Evolutionary conservation across 2,113 vertebrate species (phyloP), one percentile per base, ranked within the genome.

Genomic region (Hippocampus abdominalis): DNA sequence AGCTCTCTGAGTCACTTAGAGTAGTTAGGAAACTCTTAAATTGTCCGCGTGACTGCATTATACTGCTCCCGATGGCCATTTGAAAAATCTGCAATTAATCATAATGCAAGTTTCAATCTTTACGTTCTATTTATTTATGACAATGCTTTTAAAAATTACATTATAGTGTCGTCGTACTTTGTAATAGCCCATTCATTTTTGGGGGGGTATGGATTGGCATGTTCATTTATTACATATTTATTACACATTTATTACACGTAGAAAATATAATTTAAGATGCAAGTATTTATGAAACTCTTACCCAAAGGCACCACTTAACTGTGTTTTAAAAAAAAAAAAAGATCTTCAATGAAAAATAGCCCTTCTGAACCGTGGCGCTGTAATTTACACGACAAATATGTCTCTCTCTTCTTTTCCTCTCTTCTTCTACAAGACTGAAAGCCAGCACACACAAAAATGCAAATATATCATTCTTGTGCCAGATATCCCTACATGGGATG

Each of bases 391-490:
- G n/a, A 29, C 59, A 20, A 27, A n/a, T 21, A 44, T 40, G 3
- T 46, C 15, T 44, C 42, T 44, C 21, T n/a, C 21, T 15, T 48
- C 44, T 44, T 44, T 27, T 15, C 61, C 7, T 1, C 23, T 4
- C 10, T 9, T 5, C 21, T 49, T 23, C 12, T 23, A 27, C 8
- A 3, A 49, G 11, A 12, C 6, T 29, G 51, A 53, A 53, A n/a
- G 8, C 21, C 51, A 53, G 51, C 51, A 63, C 5, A 63, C 5
- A 16, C 25, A 64, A 16, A 64, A 64, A 25, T 18, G 40, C 53
- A 57, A 74, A 72, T 21, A 46, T 71, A 3, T 11, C 73, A 74
- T 80, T 82, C 64, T 80, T 62, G 36, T 74, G 66, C 75, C 68
- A 67, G 83, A 85, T 61, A 68, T 23, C 11, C n/a, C 40, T 46